These are phyloP conservation scores for Aythya baeri DNA, from an alignment of 2,113 vertebrate genomes.

Conservation along the genomic window DNA sequence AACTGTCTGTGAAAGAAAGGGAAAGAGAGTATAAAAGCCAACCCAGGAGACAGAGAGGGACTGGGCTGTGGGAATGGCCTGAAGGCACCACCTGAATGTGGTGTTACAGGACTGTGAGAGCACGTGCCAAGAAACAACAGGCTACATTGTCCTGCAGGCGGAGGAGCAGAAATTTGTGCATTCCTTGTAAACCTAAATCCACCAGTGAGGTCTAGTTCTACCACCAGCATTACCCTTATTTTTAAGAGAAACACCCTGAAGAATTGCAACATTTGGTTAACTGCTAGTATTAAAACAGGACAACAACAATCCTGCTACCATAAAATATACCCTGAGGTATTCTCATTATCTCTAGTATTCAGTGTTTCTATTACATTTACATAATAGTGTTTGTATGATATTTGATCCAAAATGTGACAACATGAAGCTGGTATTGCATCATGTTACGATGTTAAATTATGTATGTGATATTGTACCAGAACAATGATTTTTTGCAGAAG, in stretches of 20 bases:
- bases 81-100: not conserved
- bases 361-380: not conserved
- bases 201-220: not conserved
- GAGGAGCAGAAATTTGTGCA: not conserved
- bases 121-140: not conserved
- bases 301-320: not conserved
- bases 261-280: not conserved
- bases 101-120: not conserved
- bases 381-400: not conserved
- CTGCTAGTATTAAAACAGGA: not conserved
- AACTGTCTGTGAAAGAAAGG: conserved; percentile 36
- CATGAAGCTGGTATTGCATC: not conserved
- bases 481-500: not conserved
- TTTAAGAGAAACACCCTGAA: not conserved
- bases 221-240: not conserved
- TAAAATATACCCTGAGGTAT: not conserved
- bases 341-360: not conserved
- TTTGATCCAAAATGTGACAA: not conserved
- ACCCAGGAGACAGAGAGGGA: not conserved
- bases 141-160: not conserved
- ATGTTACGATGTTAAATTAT: not conserved
- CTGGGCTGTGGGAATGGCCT: not conserved
- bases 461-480: not conserved
- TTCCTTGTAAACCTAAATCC: not conserved
- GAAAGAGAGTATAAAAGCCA: conserved; percentile 13